phyloP scores from a whole-genome alignment of 2,113 vertebrate species.

The Recurvirostra avosetta region DNA sequence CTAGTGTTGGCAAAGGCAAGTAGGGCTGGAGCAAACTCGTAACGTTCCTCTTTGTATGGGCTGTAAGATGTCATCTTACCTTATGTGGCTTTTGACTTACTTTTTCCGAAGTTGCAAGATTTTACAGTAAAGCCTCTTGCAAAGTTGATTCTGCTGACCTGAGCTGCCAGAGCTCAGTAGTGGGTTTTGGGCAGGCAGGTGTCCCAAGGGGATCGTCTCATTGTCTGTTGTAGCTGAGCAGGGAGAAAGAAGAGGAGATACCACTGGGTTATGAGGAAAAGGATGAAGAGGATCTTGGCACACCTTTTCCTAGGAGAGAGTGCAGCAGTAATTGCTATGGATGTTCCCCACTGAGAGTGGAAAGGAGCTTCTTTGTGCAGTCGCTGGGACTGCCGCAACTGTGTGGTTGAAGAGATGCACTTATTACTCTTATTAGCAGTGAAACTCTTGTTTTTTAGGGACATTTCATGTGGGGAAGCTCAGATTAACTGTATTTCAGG shows the following conservation, averaged over 20 bases:
- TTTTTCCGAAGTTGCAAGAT: background rate
- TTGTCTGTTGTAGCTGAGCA: background rate
- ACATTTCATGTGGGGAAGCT: background rate
- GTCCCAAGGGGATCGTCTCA: background rate
- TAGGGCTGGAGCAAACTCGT: rapidly evolving
- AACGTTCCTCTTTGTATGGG: background rate
- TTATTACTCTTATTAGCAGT: background rate
- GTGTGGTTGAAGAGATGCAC: background rate
- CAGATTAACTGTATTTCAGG: background rate
- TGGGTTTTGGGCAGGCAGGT: background rate
- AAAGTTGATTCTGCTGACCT: background rate
- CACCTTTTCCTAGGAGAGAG: background rate
- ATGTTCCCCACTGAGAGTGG: background rate
- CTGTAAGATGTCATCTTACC: background rate
- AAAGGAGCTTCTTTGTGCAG: background rate
- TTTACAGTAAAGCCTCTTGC: background rate
- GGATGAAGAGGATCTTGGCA: background rate
- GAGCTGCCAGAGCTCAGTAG: background rate
- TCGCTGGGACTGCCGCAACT: background rate
- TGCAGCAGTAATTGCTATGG: background rate
- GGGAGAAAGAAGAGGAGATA: background rate
- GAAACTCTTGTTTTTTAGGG: background rate
- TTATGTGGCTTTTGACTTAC: background rate
- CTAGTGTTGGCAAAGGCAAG: background rate
- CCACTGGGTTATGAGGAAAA: background rate